phyloP scores from a whole-genome alignment of 37 sponge, comb jelly and placozoan genomes.

The Ephydatia muelleri region DNA sequence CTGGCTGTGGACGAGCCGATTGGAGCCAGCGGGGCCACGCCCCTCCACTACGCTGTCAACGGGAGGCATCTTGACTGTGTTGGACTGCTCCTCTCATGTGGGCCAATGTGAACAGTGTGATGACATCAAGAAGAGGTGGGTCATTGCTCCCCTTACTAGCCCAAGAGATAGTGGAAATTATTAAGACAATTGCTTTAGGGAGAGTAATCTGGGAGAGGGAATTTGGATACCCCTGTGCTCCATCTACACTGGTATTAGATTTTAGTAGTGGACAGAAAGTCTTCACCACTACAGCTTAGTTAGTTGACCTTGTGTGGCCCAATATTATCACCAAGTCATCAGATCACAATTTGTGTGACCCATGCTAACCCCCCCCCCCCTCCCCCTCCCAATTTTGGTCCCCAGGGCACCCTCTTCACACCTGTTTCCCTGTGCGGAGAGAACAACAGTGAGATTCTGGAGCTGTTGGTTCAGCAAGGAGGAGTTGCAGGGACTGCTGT shows the following conservation, averaged over 20 bases:
- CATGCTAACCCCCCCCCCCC: background rate
- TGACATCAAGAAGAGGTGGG: constrained; percentile 58
- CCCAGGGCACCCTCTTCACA: constrained; percentile 36
- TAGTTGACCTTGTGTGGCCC: too few relatives aligned
- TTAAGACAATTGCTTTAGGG: too few relatives aligned
- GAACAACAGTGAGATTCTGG: background rate
- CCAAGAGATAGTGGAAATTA: background rate
- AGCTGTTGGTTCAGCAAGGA: constrained; percentile 23
- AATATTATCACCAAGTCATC: too few relatives aligned
- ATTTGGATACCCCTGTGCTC: too few relatives aligned
- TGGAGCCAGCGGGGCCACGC: constrained; percentile 24
- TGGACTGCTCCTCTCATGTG: constrained; percentile 46
- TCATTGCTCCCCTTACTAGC: constrained; percentile 18
- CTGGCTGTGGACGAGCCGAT: constrained; percentile 17
- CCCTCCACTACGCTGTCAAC: constrained; percentile 72
- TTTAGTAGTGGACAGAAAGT: too few relatives aligned
- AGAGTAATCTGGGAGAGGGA: too few relatives aligned
- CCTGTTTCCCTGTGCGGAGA: constrained; percentile 41
- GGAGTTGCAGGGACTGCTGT: constrained; percentile 25
- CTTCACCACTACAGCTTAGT: too few relatives aligned
- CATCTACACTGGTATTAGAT: too few relatives aligned
- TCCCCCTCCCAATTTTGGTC: background rate
- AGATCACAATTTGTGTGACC: constrained; percentile 23
- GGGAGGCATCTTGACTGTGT: constrained; percentile 52
- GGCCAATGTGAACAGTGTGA: constrained; percentile 63